These are phyloP conservation scores for Eledona agricola DNA, from an alignment of 2,888 invertebrate species.

Conservation along the genomic window DNA sequence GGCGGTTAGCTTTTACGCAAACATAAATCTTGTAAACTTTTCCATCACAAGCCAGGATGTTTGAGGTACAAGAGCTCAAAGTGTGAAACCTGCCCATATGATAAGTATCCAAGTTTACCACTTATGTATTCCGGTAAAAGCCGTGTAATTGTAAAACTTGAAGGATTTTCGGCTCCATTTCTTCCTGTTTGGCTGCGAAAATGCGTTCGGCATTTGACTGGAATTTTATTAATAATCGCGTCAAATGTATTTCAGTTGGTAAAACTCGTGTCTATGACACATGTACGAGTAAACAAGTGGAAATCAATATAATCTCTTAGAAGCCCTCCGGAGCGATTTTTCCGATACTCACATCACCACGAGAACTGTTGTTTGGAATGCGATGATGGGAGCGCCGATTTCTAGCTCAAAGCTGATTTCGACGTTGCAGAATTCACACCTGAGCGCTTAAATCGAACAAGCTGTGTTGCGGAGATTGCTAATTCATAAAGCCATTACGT, in stretches of 20 bases:
- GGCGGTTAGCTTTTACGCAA: slow-evolving; percentile 6
- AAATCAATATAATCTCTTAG: slow-evolving; percentile 20
- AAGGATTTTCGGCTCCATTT: slow-evolving; percentile 2
- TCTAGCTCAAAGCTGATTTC: slow-evolving; percentile 12
- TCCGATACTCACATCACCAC: slow-evolving; percentile 6
- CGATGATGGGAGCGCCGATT: slow-evolving; percentile 12
- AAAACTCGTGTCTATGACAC: slow-evolving; percentile 15
- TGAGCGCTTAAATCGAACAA: no score
- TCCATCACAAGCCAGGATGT: slow-evolving; percentile 14
- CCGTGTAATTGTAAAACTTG: slow-evolving; percentile 12
- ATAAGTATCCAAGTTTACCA: slow-evolving; percentile 17
- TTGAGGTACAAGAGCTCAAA: slow-evolving; percentile 4
- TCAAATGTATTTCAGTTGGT: slow-evolving; percentile 13
- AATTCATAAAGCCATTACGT: no score
- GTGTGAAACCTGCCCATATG: slow-evolving; percentile 16
- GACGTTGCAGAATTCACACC: no score
- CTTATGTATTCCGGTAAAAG: slow-evolving; percentile 11
- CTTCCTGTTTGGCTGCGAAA: slow-evolving; percentile 6
- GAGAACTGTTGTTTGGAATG: slow-evolving; percentile 13
- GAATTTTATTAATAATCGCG: slow-evolving; percentile 5
- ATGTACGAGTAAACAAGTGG: slow-evolving; percentile 22
- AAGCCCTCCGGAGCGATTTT: slow-evolving; percentile 2
- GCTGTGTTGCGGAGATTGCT: not conserved
- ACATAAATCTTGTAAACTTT: slow-evolving; percentile 21
- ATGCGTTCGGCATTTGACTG: no score